A percentile compares a stretch with the other conserved stretches of the same genome.
phyloP scores from a whole-genome alignment of 2,888 invertebrate genomes.

The Serripes groenlandicus region DNA sequence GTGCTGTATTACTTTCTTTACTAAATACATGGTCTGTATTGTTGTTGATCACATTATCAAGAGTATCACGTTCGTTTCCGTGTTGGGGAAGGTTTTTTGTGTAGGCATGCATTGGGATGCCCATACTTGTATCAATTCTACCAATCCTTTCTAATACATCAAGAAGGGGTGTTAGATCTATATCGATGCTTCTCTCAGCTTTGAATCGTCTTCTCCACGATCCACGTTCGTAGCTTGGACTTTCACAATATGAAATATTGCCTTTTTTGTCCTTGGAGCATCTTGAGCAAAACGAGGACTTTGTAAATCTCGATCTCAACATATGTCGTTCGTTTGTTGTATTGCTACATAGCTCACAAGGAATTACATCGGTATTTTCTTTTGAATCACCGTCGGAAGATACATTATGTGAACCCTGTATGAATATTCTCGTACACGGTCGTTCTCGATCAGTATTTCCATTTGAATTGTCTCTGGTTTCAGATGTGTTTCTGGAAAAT shows the following conservation, averaged over 20 bases:
- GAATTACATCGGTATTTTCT: neutral
- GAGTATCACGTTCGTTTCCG: neutral
- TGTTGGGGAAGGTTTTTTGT: neutral
- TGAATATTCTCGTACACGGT: too few relatives aligned
- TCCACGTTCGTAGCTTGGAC: conserved; percentile 38
- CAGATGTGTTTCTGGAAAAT: too few relatives aligned
- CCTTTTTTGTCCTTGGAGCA: conserved; percentile 29
- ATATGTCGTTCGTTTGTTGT: neutral
- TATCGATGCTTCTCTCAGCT: conserved; percentile 48
- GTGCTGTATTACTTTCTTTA: too few relatives aligned
- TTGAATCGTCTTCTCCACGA: conserved; percentile 55
- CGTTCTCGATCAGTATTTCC: too few relatives aligned
- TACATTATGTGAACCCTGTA: too few relatives aligned
- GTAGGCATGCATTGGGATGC: conserved; percentile 3
- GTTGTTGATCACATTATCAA: too few relatives aligned
- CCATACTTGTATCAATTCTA: conserved; percentile 60
- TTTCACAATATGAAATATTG: conserved; percentile 50
- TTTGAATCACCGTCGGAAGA: neutral
- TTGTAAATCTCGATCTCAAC: conserved; percentile 35
- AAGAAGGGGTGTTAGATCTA: conserved; percentile 56
- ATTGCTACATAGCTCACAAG: neutral
- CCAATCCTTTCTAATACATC: conserved; percentile 57
- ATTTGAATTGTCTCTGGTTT: too few relatives aligned
- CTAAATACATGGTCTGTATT: too few relatives aligned
- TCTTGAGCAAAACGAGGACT: conserved; percentile 43